A percentile compares a stretch with the other conserved stretches of the same genome.
phyloP scores from a whole-genome alignment of 1,140 invertebrate genomes.

The Ectropis grisescens region DNA sequence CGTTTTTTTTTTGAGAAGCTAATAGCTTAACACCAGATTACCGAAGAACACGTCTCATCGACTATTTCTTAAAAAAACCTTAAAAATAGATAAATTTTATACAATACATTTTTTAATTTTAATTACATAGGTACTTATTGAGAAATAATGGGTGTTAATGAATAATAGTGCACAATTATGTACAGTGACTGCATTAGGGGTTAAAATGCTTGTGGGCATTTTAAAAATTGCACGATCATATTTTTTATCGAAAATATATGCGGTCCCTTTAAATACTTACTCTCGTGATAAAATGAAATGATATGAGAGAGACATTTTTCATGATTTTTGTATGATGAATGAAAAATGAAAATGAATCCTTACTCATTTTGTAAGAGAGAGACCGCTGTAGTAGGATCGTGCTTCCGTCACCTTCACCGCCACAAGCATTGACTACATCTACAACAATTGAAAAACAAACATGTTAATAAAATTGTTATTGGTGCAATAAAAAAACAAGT shows the following conservation, averaged over 20 bases:
- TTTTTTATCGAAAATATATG: slow-evolving; percentile 5
- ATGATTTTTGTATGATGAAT: too few species aligned
- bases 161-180: too few species aligned
- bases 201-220: slow-evolving; percentile 15
- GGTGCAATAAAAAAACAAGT: slow-evolving; percentile 3
- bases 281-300: slow-evolving; percentile 1
- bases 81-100: too few species aligned
- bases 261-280: slow-evolving; percentile 17
- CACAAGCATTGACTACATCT: slow-evolving; percentile 85
- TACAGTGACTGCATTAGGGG: too few species aligned
- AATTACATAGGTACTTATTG: too few species aligned
- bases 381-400: slow-evolving; percentile 70
- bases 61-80: too few species aligned
- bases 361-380: slow-evolving; percentile 70
- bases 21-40: too few species aligned
- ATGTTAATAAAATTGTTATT: slow-evolving; percentile 35
- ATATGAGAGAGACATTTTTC: too few species aligned
- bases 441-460: slow-evolving; percentile 74
- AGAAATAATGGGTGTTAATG: too few species aligned
- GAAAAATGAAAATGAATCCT: slow-evolving; percentile 23
- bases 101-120: too few species aligned
- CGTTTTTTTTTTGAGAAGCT: too few species aligned
- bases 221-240: slow-evolving; percentile 13
- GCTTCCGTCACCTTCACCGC: slow-evolving; percentile 76
- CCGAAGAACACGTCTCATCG: too few species aligned